Percentiles rank a stretch among this genome's conserved stretches.
phyloP scores from a whole-genome alignment of 1,140 invertebrate genomes.

The Mylabris phalerata region DNA sequence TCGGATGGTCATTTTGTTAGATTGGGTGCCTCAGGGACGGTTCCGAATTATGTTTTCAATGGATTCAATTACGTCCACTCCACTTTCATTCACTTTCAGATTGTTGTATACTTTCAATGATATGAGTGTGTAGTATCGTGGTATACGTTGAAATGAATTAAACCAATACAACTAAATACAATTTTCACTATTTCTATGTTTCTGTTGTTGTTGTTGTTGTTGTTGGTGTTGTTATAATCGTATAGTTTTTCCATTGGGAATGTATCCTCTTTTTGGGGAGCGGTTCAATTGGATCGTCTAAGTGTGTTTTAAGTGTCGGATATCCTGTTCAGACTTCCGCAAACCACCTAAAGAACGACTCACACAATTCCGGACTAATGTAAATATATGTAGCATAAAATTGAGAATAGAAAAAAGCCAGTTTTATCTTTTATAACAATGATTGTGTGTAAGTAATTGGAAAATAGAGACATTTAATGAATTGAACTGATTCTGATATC shows the following conservation, averaged over 20 bases:
- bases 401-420: no score
- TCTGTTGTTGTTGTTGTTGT: no score
- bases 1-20: conserved; percentile 8
- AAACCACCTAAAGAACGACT: no score
- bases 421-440: neutral
- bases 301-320: conserved; percentile 15
- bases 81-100: conserved; percentile 10
- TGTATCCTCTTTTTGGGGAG: neutral
- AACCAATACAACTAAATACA: neutral
- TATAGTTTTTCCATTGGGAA: no score
- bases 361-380: no score
- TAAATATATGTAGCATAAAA: no score
- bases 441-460: conserved; percentile 16
- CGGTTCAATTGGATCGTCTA: conserved; percentile 10
- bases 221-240: no score
- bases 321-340: neutral
- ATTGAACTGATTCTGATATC: conserved; percentile 16
- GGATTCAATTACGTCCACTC: conserved; percentile 16
- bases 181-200: no score
- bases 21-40: conserved; percentile 9
- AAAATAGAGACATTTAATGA: conserved; percentile 20
- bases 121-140: conserved; percentile 6
- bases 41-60: conserved; percentile 16
- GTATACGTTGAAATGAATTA: neutral
- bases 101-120: conserved; percentile 10